These are phyloP conservation scores for Tetragonisca angustula DNA, from an alignment of 2,888 invertebrate species.

Conservation along the genomic window DNA sequence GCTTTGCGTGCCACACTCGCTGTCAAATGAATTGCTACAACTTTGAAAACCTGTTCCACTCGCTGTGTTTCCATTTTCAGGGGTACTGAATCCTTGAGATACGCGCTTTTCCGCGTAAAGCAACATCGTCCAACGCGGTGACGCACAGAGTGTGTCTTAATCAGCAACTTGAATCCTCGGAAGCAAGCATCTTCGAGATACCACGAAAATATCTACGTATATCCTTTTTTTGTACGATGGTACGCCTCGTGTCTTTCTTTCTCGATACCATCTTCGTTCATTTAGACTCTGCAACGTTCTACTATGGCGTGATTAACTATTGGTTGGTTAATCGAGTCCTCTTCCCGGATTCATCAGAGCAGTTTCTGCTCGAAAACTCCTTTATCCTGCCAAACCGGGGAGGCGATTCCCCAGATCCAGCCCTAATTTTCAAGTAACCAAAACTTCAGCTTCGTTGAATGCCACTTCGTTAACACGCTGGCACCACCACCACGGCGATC, in stretches of 20 bases:
- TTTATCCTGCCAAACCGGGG: neutral
- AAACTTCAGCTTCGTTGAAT: neutral
- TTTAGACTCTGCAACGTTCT: no score
- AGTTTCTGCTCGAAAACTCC: neutral
- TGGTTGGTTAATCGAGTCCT: no score
- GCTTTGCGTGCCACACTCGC: neutral
- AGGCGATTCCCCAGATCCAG: neutral
- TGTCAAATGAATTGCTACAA: conserved; percentile 10
- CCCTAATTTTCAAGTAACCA: neutral
- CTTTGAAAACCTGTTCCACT: neutral
- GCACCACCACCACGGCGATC: no score
- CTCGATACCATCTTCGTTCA: no score
- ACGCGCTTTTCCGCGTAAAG: neutral
- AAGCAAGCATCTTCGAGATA: no score
- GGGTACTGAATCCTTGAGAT: neutral
- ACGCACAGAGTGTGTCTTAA: no score
- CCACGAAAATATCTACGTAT: no score
- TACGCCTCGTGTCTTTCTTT: no score
- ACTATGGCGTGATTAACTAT: no score
- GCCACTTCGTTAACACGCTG: conserved; percentile 14
- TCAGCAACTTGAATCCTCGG: no score
- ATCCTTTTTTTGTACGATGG: no score
- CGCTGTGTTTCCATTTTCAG: neutral
- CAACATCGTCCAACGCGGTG: neutral
- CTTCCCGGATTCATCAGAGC: no score